Evolutionary conservation across 1,140 invertebrate genomes (phyloP), one percentile per base, ranked within the genome.

Genomic region (Mycetomoellerius zeteki): DNA sequence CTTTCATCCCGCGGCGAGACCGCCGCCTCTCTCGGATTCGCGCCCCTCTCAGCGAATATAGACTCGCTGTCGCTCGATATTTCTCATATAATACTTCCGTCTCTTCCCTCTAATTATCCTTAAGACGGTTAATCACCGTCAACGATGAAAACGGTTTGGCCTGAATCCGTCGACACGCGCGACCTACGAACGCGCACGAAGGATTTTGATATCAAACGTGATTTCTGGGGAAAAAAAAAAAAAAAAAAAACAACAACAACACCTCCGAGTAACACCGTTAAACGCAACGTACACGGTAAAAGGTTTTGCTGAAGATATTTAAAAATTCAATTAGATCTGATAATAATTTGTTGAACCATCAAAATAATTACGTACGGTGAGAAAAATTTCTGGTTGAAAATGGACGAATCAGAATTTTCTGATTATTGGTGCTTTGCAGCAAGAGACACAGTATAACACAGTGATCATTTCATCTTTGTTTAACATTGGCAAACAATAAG

Each of bases 1-100:
- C 58, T 62, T 62, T 14, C 58, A 62, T 62, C 24, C 24, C 58
- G 24, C 19, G 58, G 21, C 10, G 58, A 24, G 8, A 65, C 16
- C 62, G 62, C 64, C 30, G 64, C 64, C 30, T 37, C 58, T 75
- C 27, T 64, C 56, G 19, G 75, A 77, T 77, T 77, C 56, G n/a
- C 24, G 27, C 58, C 14, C 24, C 19, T 30, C 10, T 64, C 21
- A 10, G 14, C 19, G 19, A 52, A 64, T 43, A 43, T 12, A 43
- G 52, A 69, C 21, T 52, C 62, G 60, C 19, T 19, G n/a, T 54
- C 47, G 47, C 30, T 80, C 27, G 43, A 80, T 52, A 69, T 80
- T 80, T 54, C 21, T 16, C 43, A 14, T 30, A 21, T 43, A 16
- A 52, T 24, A 27, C 52, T 58, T 54, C 30, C 47, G 30, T 27